These are phyloP conservation scores for Drosophila tripunctata DNA, from an alignment of 2,888 invertebrate species.

Conservation along the genomic window DNA sequence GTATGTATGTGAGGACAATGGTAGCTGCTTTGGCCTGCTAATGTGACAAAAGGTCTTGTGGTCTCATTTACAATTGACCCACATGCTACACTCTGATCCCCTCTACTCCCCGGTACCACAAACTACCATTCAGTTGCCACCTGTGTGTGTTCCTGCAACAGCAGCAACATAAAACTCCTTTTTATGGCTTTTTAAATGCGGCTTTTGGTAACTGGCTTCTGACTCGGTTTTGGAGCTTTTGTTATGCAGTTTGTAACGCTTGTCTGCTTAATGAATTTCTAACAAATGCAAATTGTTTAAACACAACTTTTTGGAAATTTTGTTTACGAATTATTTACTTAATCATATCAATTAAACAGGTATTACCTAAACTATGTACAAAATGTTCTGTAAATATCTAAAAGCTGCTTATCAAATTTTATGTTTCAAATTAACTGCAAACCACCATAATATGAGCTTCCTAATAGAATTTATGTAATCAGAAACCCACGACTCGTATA, in stretches of 20 bases:
- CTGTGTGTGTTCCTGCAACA: constrained; percentile 14
- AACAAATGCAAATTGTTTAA: neutral
- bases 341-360: too few relatives aligned
- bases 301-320: too few relatives aligned
- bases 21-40: constrained; percentile 36
- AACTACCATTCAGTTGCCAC: constrained; percentile 7
- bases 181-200: constrained; percentile 72
- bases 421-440: too few relatives aligned
- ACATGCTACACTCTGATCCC: constrained; percentile 45
- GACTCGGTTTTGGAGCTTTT: constrained; percentile 13
- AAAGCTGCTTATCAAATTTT: too few relatives aligned
- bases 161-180: constrained; percentile 56
- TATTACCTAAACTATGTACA: too few relatives aligned
- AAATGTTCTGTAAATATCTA: too few relatives aligned
- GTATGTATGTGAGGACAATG: constrained; percentile 36
- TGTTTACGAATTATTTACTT: too few relatives aligned
- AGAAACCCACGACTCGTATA: neutral
- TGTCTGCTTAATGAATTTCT: constrained; percentile 12
- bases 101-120: neutral
- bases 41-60: constrained; percentile 68
- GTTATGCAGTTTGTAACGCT: constrained; percentile 29
- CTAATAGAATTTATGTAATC: too few relatives aligned
- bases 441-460: too few relatives aligned
- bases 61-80: constrained; percentile 74
- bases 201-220: constrained; percentile 49